Conservation (phyloP, 2,797 vertebrate genomes). For the Philypnodon macrostomus region DNA sequence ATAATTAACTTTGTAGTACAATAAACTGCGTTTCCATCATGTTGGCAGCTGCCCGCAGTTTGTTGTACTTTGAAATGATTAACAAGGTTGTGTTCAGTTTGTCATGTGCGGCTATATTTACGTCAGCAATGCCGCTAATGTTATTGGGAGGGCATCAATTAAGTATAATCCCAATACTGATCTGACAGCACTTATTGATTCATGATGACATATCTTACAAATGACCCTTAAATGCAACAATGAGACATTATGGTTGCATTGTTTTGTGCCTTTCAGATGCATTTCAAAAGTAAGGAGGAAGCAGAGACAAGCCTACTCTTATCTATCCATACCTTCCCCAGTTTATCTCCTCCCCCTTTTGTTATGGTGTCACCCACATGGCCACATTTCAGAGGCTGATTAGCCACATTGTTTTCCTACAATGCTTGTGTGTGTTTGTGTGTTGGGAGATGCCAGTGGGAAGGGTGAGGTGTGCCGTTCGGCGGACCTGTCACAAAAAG, state of each 20-base stretch:
- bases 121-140: conserved; percentile 40
- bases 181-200: conserved; percentile 9
- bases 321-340: conserved; percentile 21
- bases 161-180: conserved; percentile 4
- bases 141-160: conserved; percentile 26
- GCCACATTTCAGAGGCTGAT: conserved; percentile 62
- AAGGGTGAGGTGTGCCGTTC: conserved; percentile 44
- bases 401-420: conserved; percentile 62
- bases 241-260: background rate
- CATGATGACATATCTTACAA: conserved; percentile 5
- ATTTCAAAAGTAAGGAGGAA: conserved; percentile 8
- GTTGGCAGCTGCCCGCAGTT: conserved; percentile 60
- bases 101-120: conserved; percentile 49
- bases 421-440: conserved; percentile 17
- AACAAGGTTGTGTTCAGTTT: conserved; percentile 58
- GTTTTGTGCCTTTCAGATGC: background rate
- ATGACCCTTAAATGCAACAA: background rate
- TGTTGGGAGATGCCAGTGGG: conserved; percentile 4
- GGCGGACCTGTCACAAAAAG: conserved; percentile 62
- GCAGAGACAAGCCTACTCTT: conserved; percentile 13
- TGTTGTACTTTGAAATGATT: conserved; percentile 61
- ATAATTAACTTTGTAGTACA: conserved; percentile 65
- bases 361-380: conserved; percentile 55
- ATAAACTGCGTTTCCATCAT: conserved; percentile 57
- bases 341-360: conserved; percentile 45